Conservation (phyloP, 2,797 vertebrate genomes). For the Platalea minor region DNA sequence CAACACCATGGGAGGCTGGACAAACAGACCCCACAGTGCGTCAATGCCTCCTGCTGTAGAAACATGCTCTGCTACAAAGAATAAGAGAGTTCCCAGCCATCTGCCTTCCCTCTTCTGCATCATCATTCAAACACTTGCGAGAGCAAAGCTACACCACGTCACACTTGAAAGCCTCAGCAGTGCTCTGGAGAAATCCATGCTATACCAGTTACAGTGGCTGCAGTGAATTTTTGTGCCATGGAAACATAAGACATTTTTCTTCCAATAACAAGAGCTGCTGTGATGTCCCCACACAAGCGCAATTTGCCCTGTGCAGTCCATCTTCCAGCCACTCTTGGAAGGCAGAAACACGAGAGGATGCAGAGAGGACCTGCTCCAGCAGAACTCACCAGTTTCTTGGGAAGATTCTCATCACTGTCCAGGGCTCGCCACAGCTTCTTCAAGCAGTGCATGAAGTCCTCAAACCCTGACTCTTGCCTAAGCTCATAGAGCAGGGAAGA, state of each 20-base stretch:
- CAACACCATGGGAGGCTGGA: not conserved
- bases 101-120: not conserved
- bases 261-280: not conserved
- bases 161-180: not conserved
- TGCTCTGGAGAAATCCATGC: not conserved
- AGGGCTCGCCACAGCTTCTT: constrained; percentile 90
- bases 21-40: not conserved
- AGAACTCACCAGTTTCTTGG: constrained; percentile 86
- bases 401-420: constrained; percentile 85
- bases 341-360: not conserved
- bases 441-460: constrained; percentile 76
- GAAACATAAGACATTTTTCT: not conserved
- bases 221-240: not conserved
- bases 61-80: not conserved
- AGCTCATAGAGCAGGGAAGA: constrained; percentile 89
- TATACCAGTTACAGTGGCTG: not conserved
- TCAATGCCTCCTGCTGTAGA: not conserved
- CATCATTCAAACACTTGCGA: not conserved
- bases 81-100: not conserved
- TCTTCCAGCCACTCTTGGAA: not conserved
- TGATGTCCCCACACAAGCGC: not conserved
- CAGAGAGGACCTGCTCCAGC: not conserved
- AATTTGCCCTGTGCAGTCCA: not conserved
- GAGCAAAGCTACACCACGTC: not conserved
- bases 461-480: constrained; percentile 75